Evolutionary conservation across 2,888 invertebrate species (phyloP).

Genomic region (Patella pellucida): DNA sequence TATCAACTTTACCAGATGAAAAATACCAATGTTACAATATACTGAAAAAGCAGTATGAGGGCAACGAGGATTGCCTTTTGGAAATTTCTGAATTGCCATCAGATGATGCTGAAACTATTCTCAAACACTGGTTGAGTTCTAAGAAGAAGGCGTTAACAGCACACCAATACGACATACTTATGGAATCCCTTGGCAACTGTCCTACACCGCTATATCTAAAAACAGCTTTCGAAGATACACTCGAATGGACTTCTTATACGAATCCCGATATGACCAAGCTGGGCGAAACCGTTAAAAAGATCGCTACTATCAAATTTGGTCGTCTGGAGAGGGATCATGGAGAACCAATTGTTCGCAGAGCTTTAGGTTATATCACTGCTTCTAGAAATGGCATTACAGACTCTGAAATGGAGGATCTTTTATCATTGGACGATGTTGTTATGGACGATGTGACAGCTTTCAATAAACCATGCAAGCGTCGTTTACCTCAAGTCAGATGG

Average conservation of each 20-base stretch:
- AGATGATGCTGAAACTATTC: conserved; percentile 52
- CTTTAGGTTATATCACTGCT: conserved; percentile 81
- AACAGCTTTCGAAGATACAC: conserved; percentile 54
- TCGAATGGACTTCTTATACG: conserved; percentile 58
- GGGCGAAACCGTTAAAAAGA: conserved; percentile 53
- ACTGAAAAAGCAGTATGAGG: conserved; percentile 42
- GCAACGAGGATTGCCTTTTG: conserved; percentile 45
- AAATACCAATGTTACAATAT: conserved; percentile 50
- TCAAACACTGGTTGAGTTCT: conserved; percentile 53
- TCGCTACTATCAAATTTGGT: conserved; percentile 56
- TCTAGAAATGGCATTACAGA: conserved; percentile 85
- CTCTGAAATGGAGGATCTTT: conserved; percentile 81
- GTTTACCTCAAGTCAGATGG: conserved; percentile 63
- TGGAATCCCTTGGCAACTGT: conserved; percentile 74
- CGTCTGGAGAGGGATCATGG: conserved; percentile 64
- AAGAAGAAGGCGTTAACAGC: conserved; percentile 60
- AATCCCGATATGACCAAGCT: conserved; percentile 47
- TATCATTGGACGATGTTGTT: conserved; percentile 68
- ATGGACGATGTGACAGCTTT: conserved; percentile 52
- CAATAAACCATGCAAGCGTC: conserved; percentile 46
- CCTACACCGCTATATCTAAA: conserved; percentile 60
- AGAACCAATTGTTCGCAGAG: conserved; percentile 67
- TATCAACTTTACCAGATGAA: conserved; percentile 62
- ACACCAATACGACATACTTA: conserved; percentile 78
- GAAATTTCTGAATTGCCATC: conserved; percentile 54